A percentile compares a stretch with the other conserved stretches of the same genome.
These are phyloP conservation scores for Mylabris phalerata DNA, from an alignment of 1,140 invertebrate species.

Conservation along the genomic window DNA sequence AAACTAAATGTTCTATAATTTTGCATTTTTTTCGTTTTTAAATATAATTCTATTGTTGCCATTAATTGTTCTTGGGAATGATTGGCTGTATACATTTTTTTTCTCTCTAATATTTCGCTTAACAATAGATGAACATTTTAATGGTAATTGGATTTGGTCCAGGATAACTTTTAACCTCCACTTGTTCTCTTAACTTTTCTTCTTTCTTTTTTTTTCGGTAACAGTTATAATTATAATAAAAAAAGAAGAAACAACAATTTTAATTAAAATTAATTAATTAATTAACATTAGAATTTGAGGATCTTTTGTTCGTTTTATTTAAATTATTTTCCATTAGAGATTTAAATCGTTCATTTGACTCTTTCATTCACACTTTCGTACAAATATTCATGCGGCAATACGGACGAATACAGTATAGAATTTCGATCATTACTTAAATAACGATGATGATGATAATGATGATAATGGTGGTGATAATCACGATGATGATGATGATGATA, in stretches of 20 bases:
- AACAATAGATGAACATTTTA: constrained; percentile 13
- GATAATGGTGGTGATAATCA: too few species aligned
- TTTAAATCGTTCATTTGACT: too few species aligned
- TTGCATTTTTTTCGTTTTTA: too few species aligned
- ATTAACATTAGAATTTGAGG: too few species aligned
- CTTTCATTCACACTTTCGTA: not conserved
- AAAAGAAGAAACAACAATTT: not conserved
- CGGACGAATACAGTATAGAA: too few species aligned
- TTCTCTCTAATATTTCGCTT: not conserved
- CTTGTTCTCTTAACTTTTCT: too few species aligned
- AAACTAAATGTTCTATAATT: not conserved
- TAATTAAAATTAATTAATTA: too few species aligned
- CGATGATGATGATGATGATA: not conserved
- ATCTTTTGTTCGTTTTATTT: too few species aligned
- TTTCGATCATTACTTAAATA: too few species aligned
- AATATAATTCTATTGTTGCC: not conserved
- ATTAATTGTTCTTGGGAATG: constrained; percentile 14
- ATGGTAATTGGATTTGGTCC: constrained; percentile 11
- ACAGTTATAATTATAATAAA: constrained; percentile 5
- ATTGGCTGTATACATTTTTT: constrained; percentile 10
- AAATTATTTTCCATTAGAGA: too few species aligned
- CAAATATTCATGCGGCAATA: not conserved
- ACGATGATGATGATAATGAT: too few species aligned
- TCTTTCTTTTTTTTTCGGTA: too few species aligned
- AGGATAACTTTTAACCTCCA: not conserved